These are phyloP conservation scores for Pseudomugil tenellus DNA, from an alignment of 2,797 vertebrate genomes.

Conservation along the genomic window DNA sequence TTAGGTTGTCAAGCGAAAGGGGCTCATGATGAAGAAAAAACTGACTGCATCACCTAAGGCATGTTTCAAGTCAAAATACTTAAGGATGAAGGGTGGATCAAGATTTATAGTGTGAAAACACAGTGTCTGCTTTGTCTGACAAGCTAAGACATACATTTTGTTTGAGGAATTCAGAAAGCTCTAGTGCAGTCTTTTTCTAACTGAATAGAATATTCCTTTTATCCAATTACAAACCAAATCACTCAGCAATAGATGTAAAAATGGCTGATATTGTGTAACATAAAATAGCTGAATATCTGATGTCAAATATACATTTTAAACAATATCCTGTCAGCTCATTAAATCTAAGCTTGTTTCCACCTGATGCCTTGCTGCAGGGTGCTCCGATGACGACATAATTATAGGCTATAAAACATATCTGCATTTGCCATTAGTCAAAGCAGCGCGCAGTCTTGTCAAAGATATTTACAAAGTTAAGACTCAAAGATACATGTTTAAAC, in stretches of 20 bases:
- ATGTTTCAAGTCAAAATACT: slow-evolving; percentile 47
- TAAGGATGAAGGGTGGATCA: slow-evolving; percentile 45
- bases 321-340: slow-evolving; percentile 39
- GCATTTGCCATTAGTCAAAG: slow-evolving; percentile 42
- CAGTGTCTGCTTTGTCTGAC: slow-evolving; percentile 37
- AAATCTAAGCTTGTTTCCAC: slow-evolving; percentile 71
- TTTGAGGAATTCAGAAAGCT: slow-evolving; percentile 22
- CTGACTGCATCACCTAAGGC: slow-evolving; percentile 55
- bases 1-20: slow-evolving; percentile 41
- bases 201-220: slow-evolving; percentile 14
- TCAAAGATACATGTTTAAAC: slow-evolving; percentile 27
- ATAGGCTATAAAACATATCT: slow-evolving; percentile 37
- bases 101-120: slow-evolving; percentile 72
- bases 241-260: neutral
- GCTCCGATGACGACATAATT: slow-evolving; percentile 71
- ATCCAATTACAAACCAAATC: slow-evolving; percentile 7
- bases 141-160: slow-evolving; percentile 41
- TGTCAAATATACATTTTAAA: slow-evolving; percentile 22
- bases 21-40: slow-evolving; percentile 38
- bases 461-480: slow-evolving; percentile 23
- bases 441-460: slow-evolving; percentile 29
- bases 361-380: slow-evolving; percentile 51
- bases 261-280: neutral
- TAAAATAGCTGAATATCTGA: slow-evolving; percentile 19
- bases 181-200: neutral